Evolutionary conservation across 1,140 invertebrate species (phyloP).

Genomic region (Melitaea cinxia): DNA sequence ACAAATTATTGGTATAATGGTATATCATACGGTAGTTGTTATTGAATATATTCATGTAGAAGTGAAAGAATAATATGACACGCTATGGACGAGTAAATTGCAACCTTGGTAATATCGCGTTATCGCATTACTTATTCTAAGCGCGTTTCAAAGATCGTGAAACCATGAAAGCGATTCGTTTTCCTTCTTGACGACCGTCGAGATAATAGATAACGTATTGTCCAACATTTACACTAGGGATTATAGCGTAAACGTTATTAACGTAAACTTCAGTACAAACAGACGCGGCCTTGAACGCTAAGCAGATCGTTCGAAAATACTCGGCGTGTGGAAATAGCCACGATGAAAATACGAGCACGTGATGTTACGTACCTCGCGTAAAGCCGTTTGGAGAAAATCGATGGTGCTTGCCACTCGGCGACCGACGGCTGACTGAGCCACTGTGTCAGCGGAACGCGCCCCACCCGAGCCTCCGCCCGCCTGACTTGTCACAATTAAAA

Average conservation of each 20-base stretch:
- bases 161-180: conserved; percentile 67
- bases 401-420: conserved; percentile 71
- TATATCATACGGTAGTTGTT: not conserved
- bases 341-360: conserved; percentile 76
- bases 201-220: conserved; percentile 44
- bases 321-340: conserved; percentile 74
- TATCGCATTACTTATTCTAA: conserved; percentile 63
- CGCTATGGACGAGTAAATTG: conserved; percentile 33
- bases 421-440: conserved; percentile 74
- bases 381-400: conserved; percentile 70
- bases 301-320: conserved; percentile 75
- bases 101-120: conserved; percentile 42
- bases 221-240: conserved; percentile 50
- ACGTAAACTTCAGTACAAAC: conserved; percentile 68
- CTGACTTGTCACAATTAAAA: conserved; percentile 69
- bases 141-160: conserved; percentile 50
- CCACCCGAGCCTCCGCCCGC: conserved; percentile 65
- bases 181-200: conserved; percentile 43
- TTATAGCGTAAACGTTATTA: conserved; percentile 57
- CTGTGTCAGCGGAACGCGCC: conserved; percentile 76
- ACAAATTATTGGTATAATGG: not conserved
- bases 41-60: not conserved
- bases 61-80: conserved; percentile 15
- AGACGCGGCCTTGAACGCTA: conserved; percentile 76
- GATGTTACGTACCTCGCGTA: conserved; percentile 76